phyloP scores from a whole-genome alignment of 2,797 vertebrate genomes.

The Microctenopoma steveboyesi region DNA sequence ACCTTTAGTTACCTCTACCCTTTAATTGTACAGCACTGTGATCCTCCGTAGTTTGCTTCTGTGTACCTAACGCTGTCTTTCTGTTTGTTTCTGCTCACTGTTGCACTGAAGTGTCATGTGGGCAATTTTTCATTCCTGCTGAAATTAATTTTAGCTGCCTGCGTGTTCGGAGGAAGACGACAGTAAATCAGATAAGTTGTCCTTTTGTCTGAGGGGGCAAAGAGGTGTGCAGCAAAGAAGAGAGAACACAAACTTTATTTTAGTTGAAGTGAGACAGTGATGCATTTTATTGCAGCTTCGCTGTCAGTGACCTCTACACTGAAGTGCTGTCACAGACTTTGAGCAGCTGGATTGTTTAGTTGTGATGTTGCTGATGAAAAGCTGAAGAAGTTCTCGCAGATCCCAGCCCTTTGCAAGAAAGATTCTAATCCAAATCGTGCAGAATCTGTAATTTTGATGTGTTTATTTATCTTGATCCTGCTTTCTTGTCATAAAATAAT shows the following conservation, averaged over 20 bases:
- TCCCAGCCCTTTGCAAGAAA: neutral
- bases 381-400: neutral
- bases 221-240: constrained; percentile 19
- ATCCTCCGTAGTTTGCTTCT: constrained; percentile 9
- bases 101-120: constrained; percentile 36
- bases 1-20: neutral
- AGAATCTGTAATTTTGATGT: neutral
- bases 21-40: neutral
- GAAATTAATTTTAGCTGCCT: constrained; percentile 53
- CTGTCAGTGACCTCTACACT: constrained; percentile 1
- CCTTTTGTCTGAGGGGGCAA: constrained; percentile 38
- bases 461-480: neutral
- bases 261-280: constrained; percentile 26
- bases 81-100: constrained; percentile 33
- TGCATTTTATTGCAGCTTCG: constrained; percentile 3
- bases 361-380: neutral
- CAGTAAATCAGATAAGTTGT: constrained; percentile 51
- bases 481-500: neutral
- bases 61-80: constrained; percentile 6
- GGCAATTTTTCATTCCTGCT: constrained; percentile 51
- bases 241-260: constrained; percentile 21
- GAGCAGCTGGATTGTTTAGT: constrained; percentile 14
- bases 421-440: neutral
- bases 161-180: constrained; percentile 32
- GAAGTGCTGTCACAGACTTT: neutral